Conservation (phyloP, 1,140 invertebrate genomes). For the Euwallacea similis region DNA sequence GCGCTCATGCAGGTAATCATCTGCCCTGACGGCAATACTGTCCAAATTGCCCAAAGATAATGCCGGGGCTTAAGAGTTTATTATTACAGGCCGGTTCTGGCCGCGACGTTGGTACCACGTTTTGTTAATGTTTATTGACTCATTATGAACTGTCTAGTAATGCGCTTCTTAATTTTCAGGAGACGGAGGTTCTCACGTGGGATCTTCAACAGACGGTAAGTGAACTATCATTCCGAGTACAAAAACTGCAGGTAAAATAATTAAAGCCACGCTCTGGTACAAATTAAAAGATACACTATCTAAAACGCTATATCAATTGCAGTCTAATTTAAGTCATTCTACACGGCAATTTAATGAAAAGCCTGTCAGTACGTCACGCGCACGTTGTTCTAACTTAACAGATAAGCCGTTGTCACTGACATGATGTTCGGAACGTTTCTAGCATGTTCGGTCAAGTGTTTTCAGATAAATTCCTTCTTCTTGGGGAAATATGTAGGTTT, state of each 20-base stretch:
- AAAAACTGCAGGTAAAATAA: background rate
- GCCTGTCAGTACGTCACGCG: background rate
- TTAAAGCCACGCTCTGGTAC: background rate
- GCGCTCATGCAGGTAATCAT: no score
- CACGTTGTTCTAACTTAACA: slow-evolving; percentile 1
- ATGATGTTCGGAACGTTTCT: background rate
- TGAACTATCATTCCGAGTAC: slow-evolving; percentile 11
- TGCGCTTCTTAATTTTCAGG: slow-evolving; percentile 40
- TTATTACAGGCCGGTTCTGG: no score
- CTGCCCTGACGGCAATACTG: no score
- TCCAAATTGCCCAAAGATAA: no score
- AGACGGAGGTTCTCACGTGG: slow-evolving; percentile 52
- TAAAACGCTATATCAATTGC: background rate
- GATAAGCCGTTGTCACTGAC: background rate
- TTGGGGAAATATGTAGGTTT: no score
- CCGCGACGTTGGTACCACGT: no score
- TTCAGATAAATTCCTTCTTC: no score
- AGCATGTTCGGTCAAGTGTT: background rate
- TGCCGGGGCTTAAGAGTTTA: no score
- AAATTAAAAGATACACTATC: slow-evolving; percentile 1
- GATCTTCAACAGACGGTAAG: slow-evolving; percentile 52
- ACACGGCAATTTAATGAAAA: slow-evolving; percentile 7
- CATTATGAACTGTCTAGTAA: no score
- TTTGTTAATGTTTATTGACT: no score
- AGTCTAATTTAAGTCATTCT: slow-evolving; percentile 4